Conservation (phyloP, 2,113 vertebrate species). For the Illadopsis cleaveri region DNA sequence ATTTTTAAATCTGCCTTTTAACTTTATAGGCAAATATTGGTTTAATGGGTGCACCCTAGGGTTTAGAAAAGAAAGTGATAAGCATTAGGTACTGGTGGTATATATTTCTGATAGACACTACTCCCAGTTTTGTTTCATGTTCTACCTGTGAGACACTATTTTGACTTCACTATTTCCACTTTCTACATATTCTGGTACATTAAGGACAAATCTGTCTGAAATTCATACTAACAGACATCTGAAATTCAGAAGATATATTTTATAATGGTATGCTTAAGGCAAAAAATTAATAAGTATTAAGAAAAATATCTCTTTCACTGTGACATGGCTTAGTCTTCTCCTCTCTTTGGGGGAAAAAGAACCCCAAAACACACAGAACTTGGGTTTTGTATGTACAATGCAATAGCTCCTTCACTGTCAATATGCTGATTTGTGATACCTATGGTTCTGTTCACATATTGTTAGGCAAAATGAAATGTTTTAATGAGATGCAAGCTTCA, state of each 20-base stretch:
- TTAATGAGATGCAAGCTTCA: constrained; percentile 73
- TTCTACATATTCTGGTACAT: background rate
- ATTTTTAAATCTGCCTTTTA: background rate
- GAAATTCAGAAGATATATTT: constrained; percentile 19
- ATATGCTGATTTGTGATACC: constrained; percentile 1
- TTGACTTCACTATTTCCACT: background rate
- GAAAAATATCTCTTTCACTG: constrained; percentile 7
- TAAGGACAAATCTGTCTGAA: background rate
- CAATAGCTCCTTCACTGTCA: background rate
- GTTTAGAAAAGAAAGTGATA: background rate
- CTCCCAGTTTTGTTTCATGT: background rate
- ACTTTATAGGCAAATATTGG: background rate
- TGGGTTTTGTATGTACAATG: background rate
- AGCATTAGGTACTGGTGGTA: background rate
- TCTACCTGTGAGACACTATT: background rate
- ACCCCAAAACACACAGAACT: background rate
- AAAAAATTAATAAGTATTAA: constrained; percentile 27
- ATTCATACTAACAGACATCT: background rate
- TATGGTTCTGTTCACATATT: constrained; percentile 46
- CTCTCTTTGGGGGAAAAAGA: constrained; percentile 25
- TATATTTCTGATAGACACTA: background rate
- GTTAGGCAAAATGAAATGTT: constrained; percentile 66
- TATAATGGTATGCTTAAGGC: background rate
- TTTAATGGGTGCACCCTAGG: background rate
- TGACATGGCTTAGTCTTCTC: background rate